phyloP scores from a whole-genome alignment of 2,113 vertebrate genomes.

The Athene noctua region DNA sequence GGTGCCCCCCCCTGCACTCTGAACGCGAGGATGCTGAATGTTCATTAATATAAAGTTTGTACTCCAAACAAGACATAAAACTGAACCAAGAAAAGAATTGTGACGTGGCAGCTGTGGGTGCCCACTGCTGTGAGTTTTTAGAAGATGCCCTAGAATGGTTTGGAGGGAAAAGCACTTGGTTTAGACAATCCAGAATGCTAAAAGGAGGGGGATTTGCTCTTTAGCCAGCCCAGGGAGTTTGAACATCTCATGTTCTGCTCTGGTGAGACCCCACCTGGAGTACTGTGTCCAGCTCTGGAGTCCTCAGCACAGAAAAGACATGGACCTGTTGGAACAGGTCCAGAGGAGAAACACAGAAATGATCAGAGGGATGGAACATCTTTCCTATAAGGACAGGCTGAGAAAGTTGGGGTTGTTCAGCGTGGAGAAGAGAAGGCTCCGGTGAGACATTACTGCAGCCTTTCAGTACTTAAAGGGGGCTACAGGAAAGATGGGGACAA shows the following conservation, averaged over 20 bases:
- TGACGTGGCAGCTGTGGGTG: not conserved
- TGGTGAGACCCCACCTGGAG: not conserved
- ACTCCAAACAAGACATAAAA: not conserved
- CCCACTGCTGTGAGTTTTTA: not conserved
- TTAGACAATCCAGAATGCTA: not conserved
- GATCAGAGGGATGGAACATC: not conserved
- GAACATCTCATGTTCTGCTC: not conserved
- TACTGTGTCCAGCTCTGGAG: not conserved
- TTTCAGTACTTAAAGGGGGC: not conserved
- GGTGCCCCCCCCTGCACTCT: not conserved
- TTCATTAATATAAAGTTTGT: conserved; percentile 4
- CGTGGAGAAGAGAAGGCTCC: not conserved
- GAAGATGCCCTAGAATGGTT: not conserved
- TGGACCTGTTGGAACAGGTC: not conserved
- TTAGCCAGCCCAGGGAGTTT: not conserved
- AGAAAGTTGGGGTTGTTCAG: not conserved
- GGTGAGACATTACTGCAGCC: not conserved
- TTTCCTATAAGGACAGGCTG: not conserved
- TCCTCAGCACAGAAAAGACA: not conserved
- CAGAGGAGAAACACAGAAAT: not conserved
- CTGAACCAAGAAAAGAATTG: not conserved
- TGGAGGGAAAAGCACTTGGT: not conserved
- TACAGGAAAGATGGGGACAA: not conserved
- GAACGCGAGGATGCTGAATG: not conserved
- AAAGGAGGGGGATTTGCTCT: not conserved